Evolutionary conservation across 2,797 vertebrate genomes (phyloP), one percentile per base, ranked within the genome.

Genomic region (Typhlichthys eigenmanni): DNA sequence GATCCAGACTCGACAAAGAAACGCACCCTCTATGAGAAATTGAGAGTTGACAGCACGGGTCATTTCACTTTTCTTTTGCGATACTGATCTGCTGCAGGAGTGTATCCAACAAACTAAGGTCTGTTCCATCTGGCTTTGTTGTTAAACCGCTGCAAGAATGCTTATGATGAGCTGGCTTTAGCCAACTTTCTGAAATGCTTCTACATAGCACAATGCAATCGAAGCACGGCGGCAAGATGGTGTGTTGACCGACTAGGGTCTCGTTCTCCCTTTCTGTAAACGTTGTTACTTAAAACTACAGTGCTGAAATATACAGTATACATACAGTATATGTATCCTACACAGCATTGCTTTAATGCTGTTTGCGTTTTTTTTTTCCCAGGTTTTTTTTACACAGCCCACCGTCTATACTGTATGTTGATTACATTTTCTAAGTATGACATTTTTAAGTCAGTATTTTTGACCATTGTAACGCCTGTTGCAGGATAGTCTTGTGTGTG

Each of bases 41-140:
- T 66, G 66, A 79, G 74, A 82, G 76, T 72, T 79, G 71, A 83
- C 81, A 76, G 66, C 45, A 53, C 59, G 64, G 70, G 67, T 82
- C 77, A 78, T 82, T 81, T 73, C 73, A 72, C 62, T 76, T 80
- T 47, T 78, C 76, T 87, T 86, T 78, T 62, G 67, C 56, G 70
- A 75, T 83, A 74, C 73, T 32, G 76, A 86, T 87, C 80, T 82
- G 66, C 68, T 55, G 55, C 17, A 54, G 70, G 60, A 73, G 55
- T 72, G 55, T 59, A 57, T 83, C 78, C 77, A 81, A 68, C 65
- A 78, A 73, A 72, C 69, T 50, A 66, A 59, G 62, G 19, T 81
- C 62, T 73, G 63, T 62, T 79, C 75, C 79, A 80, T 88, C 87
- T 90, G 86, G 76, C 70, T 80, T 85, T 81, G 62, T 63, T 66